These are phyloP conservation scores for Neosilurus mollespiculum DNA, from an alignment of 2,797 vertebrate species.

Conservation along the genomic window DNA sequence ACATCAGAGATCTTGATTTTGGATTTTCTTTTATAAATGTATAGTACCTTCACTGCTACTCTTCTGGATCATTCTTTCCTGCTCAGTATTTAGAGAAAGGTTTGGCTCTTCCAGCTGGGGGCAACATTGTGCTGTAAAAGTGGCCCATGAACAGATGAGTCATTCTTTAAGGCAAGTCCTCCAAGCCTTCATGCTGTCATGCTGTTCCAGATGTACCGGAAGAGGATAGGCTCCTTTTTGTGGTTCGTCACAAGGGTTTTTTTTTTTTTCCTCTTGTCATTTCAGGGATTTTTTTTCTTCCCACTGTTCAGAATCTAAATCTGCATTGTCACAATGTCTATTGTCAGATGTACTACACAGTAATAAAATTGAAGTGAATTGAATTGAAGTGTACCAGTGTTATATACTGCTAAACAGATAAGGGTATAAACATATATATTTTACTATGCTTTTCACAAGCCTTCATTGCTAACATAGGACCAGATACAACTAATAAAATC, in stretches of 20 bases:
- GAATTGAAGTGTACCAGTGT: neutral
- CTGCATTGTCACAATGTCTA: neutral
- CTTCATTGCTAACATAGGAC: neutral
- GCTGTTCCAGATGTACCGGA: neutral
- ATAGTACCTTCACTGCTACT: neutral
- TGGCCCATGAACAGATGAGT: slow-evolving; percentile 19
- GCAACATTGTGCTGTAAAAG: slow-evolving; percentile 1
- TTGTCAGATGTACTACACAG: neutral
- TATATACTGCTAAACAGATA: neutral
- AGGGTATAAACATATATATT: neutral
- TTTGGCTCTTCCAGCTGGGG: neutral
- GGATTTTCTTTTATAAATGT: neutral
- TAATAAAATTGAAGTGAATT: neutral
- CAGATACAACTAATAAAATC: neutral
- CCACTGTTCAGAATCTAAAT: neutral
- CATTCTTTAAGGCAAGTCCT: neutral
- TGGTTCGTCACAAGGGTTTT: neutral
- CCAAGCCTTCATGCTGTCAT: neutral
- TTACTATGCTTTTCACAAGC: neutral
- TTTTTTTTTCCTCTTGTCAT: neutral
- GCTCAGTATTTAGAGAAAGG: neutral
- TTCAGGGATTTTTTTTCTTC: neutral
- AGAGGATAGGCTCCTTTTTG: neutral
- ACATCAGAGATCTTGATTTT: neutral
- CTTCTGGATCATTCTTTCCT: neutral